phyloP scores from a whole-genome alignment of 2,888 invertebrate genomes.

The Limnephilus auricula region DNA sequence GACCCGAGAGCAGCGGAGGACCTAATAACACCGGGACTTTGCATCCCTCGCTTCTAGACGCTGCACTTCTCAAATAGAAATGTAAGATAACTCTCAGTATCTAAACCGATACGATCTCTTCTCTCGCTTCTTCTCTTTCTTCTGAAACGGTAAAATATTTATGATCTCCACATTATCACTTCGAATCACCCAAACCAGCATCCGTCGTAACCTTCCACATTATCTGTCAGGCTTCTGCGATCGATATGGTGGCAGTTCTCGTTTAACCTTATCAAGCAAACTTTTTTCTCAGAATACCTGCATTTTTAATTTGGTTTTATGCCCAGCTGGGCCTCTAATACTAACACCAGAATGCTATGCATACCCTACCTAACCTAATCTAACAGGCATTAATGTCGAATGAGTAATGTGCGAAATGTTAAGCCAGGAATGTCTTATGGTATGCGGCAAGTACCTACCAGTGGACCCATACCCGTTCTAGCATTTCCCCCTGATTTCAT shows the following conservation, averaged over 20 bases:
- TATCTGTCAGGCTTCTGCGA: background rate
- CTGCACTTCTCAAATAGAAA: constrained; percentile 30
- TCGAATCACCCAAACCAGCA: background rate
- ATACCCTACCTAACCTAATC: background rate
- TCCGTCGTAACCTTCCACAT: background rate
- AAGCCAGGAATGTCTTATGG: background rate
- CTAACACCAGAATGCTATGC: too few species aligned
- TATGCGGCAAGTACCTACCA: background rate
- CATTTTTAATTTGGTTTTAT: too few species aligned
- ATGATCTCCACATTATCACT: background rate
- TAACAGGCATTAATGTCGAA: background rate
- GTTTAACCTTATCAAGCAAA: background rate
- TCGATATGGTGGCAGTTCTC: background rate
- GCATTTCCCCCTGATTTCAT: background rate
- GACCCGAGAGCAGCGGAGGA: constrained; percentile 2
- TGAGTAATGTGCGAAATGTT: background rate
- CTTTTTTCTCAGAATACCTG: background rate
- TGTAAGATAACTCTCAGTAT: constrained; percentile 31
- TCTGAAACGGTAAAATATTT: background rate
- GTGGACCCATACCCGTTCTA: background rate
- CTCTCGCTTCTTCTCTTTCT: background rate
- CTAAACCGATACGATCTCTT: background rate
- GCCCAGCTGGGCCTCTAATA: too few species aligned
- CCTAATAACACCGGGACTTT: background rate
- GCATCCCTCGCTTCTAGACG: background rate